Percentiles rank a stretch among this genome's conserved stretches.
Conservation (phyloP, 2,797 vertebrate species). For the Toxotes lorentzi region DNA sequence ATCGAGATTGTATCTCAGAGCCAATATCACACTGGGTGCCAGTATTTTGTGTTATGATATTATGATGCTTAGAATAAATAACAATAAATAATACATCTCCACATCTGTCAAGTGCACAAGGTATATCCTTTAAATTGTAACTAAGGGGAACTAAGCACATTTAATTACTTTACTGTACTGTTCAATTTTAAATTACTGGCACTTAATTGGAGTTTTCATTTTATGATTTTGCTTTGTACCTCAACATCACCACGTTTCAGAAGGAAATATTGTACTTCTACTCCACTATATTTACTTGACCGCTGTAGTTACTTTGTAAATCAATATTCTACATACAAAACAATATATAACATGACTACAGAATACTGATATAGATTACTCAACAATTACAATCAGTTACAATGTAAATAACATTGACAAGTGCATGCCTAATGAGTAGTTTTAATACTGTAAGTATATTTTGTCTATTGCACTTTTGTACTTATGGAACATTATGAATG, state of each 20-base stretch:
- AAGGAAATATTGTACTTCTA: too few relatives aligned
- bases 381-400: background rate
- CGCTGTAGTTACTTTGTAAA: background rate
- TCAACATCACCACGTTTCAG: background rate
- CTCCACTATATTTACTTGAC: background rate
- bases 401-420: background rate
- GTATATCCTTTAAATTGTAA: background rate
- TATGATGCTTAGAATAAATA: background rate
- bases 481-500: background rate
- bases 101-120: background rate
- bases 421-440: background rate
- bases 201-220: background rate
- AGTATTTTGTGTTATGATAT: background rate
- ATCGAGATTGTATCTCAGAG: slow-evolving; percentile 16
- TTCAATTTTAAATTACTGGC: background rate
- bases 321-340: background rate
- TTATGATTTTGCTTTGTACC: too few relatives aligned
- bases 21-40: background rate
- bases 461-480: background rate
- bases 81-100: background rate
- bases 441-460: background rate
- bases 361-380: background rate
- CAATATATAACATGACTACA: too few relatives aligned
- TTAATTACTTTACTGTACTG: background rate
- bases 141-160: background rate